Conservation (phyloP, 2,888 invertebrate species). For the Drosophila colorata region DNA sequence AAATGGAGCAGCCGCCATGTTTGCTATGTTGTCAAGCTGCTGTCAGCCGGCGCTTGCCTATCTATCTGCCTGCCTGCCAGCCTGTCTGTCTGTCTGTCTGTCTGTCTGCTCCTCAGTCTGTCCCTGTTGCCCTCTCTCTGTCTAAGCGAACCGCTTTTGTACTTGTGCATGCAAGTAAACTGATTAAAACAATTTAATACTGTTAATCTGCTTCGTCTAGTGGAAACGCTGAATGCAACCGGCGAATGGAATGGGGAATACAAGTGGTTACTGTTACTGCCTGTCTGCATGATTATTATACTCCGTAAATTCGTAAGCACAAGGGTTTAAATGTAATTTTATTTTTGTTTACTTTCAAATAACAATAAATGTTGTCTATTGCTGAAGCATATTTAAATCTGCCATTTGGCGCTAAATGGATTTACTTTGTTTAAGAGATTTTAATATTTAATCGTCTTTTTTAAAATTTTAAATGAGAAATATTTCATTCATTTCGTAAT, state of each 20-base stretch:
- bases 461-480: too few species aligned
- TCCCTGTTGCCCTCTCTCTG: conserved; percentile 4
- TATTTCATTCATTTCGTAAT: too few species aligned
- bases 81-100: conserved; percentile 2
- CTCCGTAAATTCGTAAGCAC: background rate
- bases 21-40: conserved; percentile 57
- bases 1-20: conserved; percentile 75
- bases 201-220: conserved; percentile 81
- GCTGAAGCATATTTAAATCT: background rate
- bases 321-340: background rate
- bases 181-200: conserved; percentile 81
- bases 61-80: conserved; percentile 10
- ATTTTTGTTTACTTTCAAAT: background rate
- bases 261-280: conserved; percentile 7
- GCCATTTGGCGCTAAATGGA: too few species aligned
- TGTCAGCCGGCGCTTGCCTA: conserved; percentile 38
- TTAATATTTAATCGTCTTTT: too few species aligned
- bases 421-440: too few species aligned
- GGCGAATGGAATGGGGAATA: conserved; percentile 20
- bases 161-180: conserved; percentile 75
- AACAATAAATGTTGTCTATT: background rate
- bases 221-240: conserved; percentile 55
- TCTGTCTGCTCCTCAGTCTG: background rate
- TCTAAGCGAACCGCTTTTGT: conserved; percentile 59
- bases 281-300: conserved; percentile 10